Conservation (phyloP, 2,113 vertebrate species). For the Pterophyllum scalare region DNA sequence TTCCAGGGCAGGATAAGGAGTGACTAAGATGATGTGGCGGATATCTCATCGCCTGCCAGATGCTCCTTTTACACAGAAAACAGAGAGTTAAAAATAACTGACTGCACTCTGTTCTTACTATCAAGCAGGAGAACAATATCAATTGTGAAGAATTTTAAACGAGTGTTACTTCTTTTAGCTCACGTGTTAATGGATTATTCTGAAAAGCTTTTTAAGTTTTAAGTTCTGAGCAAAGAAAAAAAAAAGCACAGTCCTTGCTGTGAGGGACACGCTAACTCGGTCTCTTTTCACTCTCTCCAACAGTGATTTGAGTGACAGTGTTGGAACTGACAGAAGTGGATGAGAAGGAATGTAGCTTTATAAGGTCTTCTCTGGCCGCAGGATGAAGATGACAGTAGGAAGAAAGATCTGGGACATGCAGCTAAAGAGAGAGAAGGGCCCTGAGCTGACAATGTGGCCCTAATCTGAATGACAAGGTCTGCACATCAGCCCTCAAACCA, state of each 20-base stretch:
- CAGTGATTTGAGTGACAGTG: constrained; percentile 71
- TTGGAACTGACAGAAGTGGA: constrained; percentile 85
- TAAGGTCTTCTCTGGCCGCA: constrained; percentile 76
- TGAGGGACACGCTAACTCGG: constrained; percentile 39
- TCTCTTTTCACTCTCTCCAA: constrained; percentile 67
- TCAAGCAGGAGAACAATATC: not conserved
- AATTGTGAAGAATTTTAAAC: not conserved
- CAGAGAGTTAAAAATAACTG: constrained; percentile 28
- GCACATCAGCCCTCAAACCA: constrained; percentile 84
- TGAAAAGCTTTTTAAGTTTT: constrained; percentile 4
- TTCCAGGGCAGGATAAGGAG: constrained; percentile 32
- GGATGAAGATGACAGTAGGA: constrained; percentile 67
- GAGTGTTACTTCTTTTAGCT: not conserved
- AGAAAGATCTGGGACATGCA: constrained; percentile 63
- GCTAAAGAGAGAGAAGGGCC: constrained; percentile 68
- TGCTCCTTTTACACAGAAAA: constrained; percentile 14
- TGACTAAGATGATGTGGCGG: constrained; percentile 45
- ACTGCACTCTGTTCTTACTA: not conserved
- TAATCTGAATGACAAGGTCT: constrained; percentile 91
- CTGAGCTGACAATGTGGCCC: constrained; percentile 87
- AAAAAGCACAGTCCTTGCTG: constrained; percentile 71
- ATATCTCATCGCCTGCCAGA: constrained; percentile 31
- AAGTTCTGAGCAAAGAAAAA: not conserved
- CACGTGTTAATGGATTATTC: not conserved
- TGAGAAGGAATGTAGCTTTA: constrained; percentile 75